phyloP scores from a whole-genome alignment of 2,888 invertebrate species.

The Tridacna crocea region DNA sequence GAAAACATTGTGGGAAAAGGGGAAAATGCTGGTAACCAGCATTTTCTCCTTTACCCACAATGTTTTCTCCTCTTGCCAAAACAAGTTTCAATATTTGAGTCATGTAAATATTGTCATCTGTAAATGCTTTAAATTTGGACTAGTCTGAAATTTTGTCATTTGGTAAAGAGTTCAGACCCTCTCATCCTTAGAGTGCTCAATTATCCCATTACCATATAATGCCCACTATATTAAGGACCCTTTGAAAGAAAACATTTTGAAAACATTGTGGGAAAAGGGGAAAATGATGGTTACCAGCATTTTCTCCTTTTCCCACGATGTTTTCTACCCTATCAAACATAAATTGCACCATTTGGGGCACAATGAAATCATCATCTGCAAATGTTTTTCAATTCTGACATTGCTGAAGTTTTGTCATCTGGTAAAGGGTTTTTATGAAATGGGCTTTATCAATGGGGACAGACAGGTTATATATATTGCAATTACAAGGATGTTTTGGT shows the following conservation, averaged over 20 bases:
- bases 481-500: background rate
- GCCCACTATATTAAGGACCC: no score
- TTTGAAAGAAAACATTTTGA: background rate
- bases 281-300: background rate
- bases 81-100: background rate
- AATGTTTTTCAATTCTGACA: no score
- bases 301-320: background rate
- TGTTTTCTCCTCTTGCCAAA: background rate
- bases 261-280: background rate
- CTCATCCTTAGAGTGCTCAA: no score
- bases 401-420: background rate
- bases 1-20: conserved; percentile 4
- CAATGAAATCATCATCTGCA: no score
- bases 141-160: background rate
- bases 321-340: no score
- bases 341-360: no score
- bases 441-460: no score
- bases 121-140: background rate
- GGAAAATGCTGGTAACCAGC: conserved; percentile 6
- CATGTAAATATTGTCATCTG: background rate
- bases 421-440: background rate
- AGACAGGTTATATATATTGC: no score
- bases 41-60: conserved; percentile 11
- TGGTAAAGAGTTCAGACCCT: background rate
- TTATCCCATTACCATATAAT: no score